A percentile compares a stretch with the other conserved stretches of the same genome.
Conservation (phyloP, 1,140 invertebrate genomes). For the Geopemphigus sp. region DNA sequence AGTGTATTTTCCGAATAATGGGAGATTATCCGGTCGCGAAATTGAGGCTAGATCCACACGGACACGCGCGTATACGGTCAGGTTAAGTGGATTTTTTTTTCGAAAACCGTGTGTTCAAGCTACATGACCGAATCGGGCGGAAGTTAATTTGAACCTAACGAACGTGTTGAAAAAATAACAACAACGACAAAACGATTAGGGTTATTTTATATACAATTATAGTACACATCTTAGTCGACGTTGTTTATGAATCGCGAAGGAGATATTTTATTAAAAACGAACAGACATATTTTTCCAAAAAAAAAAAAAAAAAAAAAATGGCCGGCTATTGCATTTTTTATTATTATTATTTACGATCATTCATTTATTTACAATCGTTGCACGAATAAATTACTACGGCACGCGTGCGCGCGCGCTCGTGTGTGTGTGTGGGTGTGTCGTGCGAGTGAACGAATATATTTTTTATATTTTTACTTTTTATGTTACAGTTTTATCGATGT, state of each 20-base stretch:
- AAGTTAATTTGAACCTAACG: too few species aligned
- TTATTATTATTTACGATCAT: constrained; percentile 34
- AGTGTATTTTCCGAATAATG: too few species aligned
- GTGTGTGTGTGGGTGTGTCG: too few species aligned
- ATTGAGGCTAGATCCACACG: too few species aligned
- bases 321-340: neutral
- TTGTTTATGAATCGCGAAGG: neutral
- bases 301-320: too few species aligned
- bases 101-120: too few species aligned
- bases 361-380: constrained; percentile 42
- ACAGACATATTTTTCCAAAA: constrained; percentile 4
- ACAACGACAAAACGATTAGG: neutral
- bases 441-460: neutral
- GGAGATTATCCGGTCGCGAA: too few species aligned
- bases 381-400: constrained; percentile 20
- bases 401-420: too few species aligned
- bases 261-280: constrained; percentile 41
- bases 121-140: too few species aligned
- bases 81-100: too few species aligned
- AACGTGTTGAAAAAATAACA: neutral
- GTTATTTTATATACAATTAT: neutral
- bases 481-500: constrained; percentile 72
- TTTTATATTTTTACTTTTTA: constrained; percentile 51
- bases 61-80: too few species aligned
- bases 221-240: too few species aligned